Evolutionary conservation across 2,888 invertebrate genomes (phyloP).

Genomic region (Reticulitermes lucifugus): DNA sequence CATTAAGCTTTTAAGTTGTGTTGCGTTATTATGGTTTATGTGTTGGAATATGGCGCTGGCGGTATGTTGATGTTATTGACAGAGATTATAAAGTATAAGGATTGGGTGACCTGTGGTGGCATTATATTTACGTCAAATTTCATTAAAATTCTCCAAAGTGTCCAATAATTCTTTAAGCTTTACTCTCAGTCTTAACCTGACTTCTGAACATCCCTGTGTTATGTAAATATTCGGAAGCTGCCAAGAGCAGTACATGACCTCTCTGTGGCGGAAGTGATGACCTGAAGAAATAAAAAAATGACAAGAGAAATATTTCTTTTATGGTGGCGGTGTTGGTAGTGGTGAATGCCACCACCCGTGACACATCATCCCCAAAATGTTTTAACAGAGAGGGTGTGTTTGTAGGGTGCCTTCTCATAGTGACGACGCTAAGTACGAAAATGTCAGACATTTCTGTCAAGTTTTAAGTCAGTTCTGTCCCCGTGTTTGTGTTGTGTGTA

Average conservation of each 20-base stretch:
- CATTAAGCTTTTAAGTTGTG: no score
- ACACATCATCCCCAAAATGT: conserved; percentile 6
- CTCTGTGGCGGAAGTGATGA: neutral
- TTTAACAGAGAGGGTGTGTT: neutral
- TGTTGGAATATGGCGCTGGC: no score
- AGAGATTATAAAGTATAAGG: no score
- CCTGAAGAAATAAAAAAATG: neutral
- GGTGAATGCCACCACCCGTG: conserved; percentile 8
- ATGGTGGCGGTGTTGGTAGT: neutral
- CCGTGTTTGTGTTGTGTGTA: conserved; percentile 38
- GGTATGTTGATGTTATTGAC: no score
- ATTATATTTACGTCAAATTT: no score
- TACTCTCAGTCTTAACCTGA: no score
- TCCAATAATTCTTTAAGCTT: no score
- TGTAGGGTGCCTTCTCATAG: neutral
- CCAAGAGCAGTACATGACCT: neutral
- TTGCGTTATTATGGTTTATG: no score
- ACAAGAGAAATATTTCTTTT: neutral
- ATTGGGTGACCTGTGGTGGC: no score
- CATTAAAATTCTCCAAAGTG: no score
- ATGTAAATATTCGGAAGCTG: neutral
- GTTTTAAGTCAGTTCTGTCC: conserved; percentile 20
- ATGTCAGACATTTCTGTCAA: conserved; percentile 24
- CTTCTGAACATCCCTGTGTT: no score
- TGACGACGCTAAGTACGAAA: neutral